Percentiles rank a stretch among this genome's conserved stretches.
These are phyloP conservation scores for Oopsacas minuta DNA, from an alignment of 37 sponge, comb jelly and placozoan genomes.

Conservation along the genomic window DNA sequence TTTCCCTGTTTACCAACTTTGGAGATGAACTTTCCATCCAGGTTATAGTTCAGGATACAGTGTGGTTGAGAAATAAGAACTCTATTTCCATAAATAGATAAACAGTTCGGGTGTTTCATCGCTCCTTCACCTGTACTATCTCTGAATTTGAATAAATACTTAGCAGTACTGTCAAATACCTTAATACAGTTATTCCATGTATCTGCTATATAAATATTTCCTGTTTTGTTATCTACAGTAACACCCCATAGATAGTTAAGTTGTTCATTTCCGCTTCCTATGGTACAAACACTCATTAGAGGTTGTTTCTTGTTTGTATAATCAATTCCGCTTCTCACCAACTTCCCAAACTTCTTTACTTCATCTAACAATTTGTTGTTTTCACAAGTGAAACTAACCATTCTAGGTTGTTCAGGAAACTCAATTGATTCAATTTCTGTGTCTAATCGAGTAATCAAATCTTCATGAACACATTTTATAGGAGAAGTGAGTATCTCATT, in stretches of 20 bases:
- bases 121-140: not conserved
- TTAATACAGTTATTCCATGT: not conserved
- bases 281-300: not conserved
- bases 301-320: not conserved
- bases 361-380: not conserved
- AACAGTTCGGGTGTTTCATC: not conserved
- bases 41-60: not conserved
- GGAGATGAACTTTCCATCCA: not conserved
- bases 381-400: not conserved
- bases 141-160: not conserved
- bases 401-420: not conserved
- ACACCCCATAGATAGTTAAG: not conserved
- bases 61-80: not conserved
- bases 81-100: not conserved
- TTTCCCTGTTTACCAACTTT: not conserved
- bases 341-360: not conserved
- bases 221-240: not conserved
- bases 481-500: not conserved
- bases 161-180: not conserved
- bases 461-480: not conserved
- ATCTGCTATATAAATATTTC: not conserved
- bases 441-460: not conserved
- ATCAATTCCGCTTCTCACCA: not conserved
- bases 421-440: not conserved
- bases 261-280: not conserved